Evolutionary conservation across 2,797 vertebrate species (phyloP).

Genomic region (Echeneis naucrates): DNA sequence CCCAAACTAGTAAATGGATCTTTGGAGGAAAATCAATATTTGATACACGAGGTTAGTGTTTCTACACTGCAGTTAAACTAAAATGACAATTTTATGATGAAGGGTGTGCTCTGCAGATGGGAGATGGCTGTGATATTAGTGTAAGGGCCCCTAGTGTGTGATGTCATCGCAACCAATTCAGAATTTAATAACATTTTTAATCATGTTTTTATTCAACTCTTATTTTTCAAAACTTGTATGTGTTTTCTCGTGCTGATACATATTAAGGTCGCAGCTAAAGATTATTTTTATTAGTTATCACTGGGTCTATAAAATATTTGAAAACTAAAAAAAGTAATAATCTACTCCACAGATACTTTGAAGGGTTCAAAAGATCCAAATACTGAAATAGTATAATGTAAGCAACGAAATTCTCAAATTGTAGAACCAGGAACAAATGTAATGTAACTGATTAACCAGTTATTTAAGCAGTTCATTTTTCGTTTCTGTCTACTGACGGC

Average conservation of each 20-base stretch:
- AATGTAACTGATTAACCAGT: too few relatives aligned
- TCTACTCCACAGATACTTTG: too few relatives aligned
- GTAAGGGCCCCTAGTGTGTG: neutral
- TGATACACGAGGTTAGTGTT: neutral
- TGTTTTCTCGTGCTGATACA: neutral
- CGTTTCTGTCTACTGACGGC: neutral
- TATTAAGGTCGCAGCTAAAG: neutral
- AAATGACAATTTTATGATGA: neutral
- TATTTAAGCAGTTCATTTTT: too few relatives aligned
- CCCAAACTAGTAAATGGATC: neutral
- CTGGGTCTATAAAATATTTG: too few relatives aligned
- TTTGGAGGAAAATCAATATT: neutral
- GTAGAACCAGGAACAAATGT: too few relatives aligned
- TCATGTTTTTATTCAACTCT: neutral
- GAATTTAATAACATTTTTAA: neutral
- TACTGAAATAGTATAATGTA: too few relatives aligned
- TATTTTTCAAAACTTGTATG: neutral
- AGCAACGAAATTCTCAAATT: too few relatives aligned
- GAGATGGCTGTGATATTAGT: neutral
- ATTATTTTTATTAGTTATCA: neutral
- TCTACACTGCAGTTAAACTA: neutral
- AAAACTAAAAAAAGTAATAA: too few relatives aligned
- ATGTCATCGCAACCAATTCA: neutral
- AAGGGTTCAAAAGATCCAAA: too few relatives aligned
- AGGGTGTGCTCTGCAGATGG: neutral